Base-by-base conservation (phyloP, 2,113 vertebrate genomes). In the Zootoca vivipara region DNA sequence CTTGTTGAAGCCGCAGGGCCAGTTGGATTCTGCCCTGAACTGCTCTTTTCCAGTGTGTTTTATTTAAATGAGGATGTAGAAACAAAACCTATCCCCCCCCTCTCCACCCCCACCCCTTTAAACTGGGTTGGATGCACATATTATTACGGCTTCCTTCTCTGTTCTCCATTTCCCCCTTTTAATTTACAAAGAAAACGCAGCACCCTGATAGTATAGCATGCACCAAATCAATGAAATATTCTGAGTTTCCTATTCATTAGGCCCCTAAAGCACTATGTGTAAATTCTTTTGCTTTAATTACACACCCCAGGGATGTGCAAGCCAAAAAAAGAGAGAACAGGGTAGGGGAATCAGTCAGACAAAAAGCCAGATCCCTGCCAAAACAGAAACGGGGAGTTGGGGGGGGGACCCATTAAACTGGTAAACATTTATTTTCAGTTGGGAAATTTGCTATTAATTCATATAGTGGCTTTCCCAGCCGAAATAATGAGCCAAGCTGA, bases 361-460 rank as follows among this genome's bases (percentile, higher is more conserved):
- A 96, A 96, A 97, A 97, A 96, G 85, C 83, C 93, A 82, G 70
- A 80, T 94, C 93, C 95, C 92, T 97, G 97, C 96, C 97, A 97
- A 96, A 96, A 95, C 81, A 67, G 74, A n/a, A 81, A 64, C 67
- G 86, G 74, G 74, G 92, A 92, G 87, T 4, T 18, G 73, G 86
- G 30, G 20, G 30, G 18, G n/a, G 87, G 78, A 78, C 90, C 89
- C 89, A 92, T 77, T 90, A 83, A 94, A 93, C 94, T 93, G 93
- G 96, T 97, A 97, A 97, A 97, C 96, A 97, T 96, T 97, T 96
- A 97, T 97, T 97, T 97, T 97, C 97, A 97, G 96, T 28, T 4
- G 95, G 96, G 96, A 96, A 96, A 96, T 97, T 95, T 97, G 95
- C 96, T 96, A 96, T 96, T 96, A 96, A 96, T 97, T 97, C 95